Percentiles rank a stretch among this genome's conserved stretches.
phyloP scores from a whole-genome alignment of 2,113 vertebrate genomes.

The Pipa parva region DNA sequence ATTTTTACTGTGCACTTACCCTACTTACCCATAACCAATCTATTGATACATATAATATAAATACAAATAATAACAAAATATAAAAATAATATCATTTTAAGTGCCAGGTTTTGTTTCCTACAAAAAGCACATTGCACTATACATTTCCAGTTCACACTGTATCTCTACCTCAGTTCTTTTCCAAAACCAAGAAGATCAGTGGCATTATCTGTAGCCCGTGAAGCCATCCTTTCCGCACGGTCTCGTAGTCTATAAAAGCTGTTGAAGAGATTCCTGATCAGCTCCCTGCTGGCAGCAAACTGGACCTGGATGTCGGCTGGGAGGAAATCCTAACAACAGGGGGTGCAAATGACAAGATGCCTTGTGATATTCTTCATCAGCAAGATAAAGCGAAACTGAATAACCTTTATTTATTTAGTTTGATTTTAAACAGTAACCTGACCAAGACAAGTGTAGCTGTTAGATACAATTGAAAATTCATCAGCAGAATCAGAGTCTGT shows the following conservation, averaged over 20 bases:
- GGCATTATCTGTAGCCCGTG: constrained; percentile 84
- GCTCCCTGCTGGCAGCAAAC: constrained; percentile 84
- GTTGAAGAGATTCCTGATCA: constrained; percentile 87
- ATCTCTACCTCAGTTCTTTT: constrained; percentile 81
- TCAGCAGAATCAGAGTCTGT: too few species aligned
- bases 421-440: too few species aligned
- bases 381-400: too few species aligned
- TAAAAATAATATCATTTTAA: too few species aligned
- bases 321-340: constrained; percentile 78
- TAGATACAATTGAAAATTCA: too few species aligned
- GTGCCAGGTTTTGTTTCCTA: too few species aligned
- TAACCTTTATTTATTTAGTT: too few species aligned
- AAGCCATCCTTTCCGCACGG: constrained; percentile 79
- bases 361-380: background rate
- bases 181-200: constrained; percentile 89
- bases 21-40: too few species aligned
- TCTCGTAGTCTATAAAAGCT: constrained; percentile 90
- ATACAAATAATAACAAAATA: rapidly evolving
- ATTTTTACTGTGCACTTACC: too few species aligned
- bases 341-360: background rate
- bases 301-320: constrained; percentile 87
- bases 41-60: too few species aligned
- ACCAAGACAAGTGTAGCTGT: too few species aligned
- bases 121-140: too few species aligned
- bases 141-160: background rate